Evolutionary conservation across 1,140 invertebrate genomes (phyloP), one percentile per base, ranked within the genome.

Genomic region (Euschistus heros): DNA sequence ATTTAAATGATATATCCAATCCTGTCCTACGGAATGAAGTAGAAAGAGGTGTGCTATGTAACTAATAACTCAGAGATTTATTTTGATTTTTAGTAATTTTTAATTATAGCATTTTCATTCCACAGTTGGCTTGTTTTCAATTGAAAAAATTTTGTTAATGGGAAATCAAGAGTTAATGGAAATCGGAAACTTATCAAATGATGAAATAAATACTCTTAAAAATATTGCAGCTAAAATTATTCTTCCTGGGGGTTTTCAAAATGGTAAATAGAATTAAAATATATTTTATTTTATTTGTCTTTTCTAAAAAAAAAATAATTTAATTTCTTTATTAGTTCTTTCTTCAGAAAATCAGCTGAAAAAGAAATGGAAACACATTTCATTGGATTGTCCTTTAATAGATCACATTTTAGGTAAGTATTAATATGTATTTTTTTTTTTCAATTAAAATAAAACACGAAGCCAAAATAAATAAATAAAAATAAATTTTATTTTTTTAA

Each of bases 401-500:
- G 61, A 66, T 57, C 20, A 18, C 8, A 17, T 63, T 22, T 54
- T 62, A 55, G 65, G 65, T 63, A 37, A 57, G 63, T n/a, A 26
- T 54, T 13, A 54, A 22, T 15, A 26, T 37, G 17, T 18, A 18
- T 61, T 18, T 37, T 61, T 61, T 22, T 27, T 3, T 6, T 57
- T 14, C 15, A 57, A 57, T 57, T 4, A 13, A n/a, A n/a, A n/a
- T n/a, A n/a, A n/a, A n/a, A n/a, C n/a, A n/a, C n/a, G n/a, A n/a
- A n/a, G n/a, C n/a, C n/a, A n/a, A n/a, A n/a, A n/a, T n/a, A n/a
- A n/a, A n/a, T n/a, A n/a, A n/a, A n/a, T n/a, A n/a, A n/a, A n/a
- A n/a, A n/a, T n/a, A n/a, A n/a, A n/a, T n/a, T n/a, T n/a, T n/a
- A n/a, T n/a, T n/a, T n/a, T n/a, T n/a, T n/a, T n/a, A n/a, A n/a